Conservation (phyloP, 2,113 vertebrate genomes). For the Silurus meridionalis region DNA sequence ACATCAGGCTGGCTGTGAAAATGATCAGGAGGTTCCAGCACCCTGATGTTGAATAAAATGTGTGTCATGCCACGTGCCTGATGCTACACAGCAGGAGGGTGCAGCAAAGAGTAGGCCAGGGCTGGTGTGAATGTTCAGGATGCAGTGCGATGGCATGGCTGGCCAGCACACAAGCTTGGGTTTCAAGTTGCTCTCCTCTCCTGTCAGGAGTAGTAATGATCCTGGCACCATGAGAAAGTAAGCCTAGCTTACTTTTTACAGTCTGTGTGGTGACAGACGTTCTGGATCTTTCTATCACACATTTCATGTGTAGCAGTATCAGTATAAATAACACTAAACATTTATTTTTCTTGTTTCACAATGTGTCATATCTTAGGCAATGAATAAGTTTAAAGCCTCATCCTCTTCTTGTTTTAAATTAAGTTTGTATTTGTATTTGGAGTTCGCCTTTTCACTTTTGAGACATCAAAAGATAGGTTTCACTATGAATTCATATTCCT, state of each 20-base stretch:
- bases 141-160: slow-evolving; percentile 5
- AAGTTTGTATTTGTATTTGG: neutral
- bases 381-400: neutral
- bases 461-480: neutral
- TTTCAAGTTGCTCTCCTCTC: slow-evolving; percentile 49
- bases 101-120: slow-evolving; percentile 7
- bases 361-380: neutral
- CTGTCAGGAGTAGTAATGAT: slow-evolving; percentile 52
- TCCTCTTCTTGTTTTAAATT: neutral
- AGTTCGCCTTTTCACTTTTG: neutral
- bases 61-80: slow-evolving; percentile 13
- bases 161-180: slow-evolving; percentile 34
- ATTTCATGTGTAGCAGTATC: neutral
- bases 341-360: neutral
- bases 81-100: slow-evolving; percentile 5
- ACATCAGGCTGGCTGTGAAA: slow-evolving; percentile 23
- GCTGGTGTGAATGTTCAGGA: slow-evolving; percentile 35
- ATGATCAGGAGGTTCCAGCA: slow-evolving; percentile 9
- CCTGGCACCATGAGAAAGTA: slow-evolving; percentile 40
- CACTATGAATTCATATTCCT: neutral
- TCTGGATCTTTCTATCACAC: slow-evolving; percentile 27
- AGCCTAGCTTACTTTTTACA: slow-evolving; percentile 22
- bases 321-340: neutral
- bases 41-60: slow-evolving; percentile 38
- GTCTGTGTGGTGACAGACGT: slow-evolving; percentile 5